These are phyloP conservation scores for Tethya wilhelma DNA, from an alignment of 37 sponge, comb jelly and placozoan species.

Conservation along the genomic window DNA sequence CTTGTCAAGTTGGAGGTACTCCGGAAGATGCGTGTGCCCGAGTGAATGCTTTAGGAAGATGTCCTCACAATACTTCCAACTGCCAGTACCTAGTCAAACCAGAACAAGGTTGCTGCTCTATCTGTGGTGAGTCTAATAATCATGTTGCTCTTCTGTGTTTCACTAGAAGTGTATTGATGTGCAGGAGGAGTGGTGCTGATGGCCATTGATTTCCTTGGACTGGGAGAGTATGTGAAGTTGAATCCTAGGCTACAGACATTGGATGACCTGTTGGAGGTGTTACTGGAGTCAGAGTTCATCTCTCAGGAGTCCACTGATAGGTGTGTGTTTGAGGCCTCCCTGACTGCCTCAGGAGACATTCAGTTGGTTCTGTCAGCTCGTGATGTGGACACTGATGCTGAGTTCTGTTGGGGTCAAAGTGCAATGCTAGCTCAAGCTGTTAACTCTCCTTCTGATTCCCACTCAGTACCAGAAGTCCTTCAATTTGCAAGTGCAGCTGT, in stretches of 20 bases:
- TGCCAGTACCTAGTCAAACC: slow-evolving; percentile 31
- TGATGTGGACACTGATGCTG: neutral
- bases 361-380: slow-evolving; percentile 11
- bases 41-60: neutral
- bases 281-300: slow-evolving; percentile 17
- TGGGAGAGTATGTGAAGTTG: slow-evolving; percentile 14
- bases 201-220: slow-evolving; percentile 22
- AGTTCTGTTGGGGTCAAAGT: slow-evolving; percentile 10
- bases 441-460: neutral
- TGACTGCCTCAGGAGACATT: slow-evolving; percentile 22
- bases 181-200: slow-evolving; percentile 37
- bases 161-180: neutral
- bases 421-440: neutral
- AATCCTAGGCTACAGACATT: slow-evolving; percentile 10
- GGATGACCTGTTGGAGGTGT: slow-evolving; percentile 7
- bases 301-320: neutral
- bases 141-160: neutral
- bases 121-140: slow-evolving; percentile 46
- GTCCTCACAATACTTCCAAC: slow-evolving; percentile 10
- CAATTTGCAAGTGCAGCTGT: slow-evolving; percentile 37
- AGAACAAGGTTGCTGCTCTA: slow-evolving; percentile 55
- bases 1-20: slow-evolving; percentile 12
- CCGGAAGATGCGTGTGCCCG: slow-evolving; percentile 22
- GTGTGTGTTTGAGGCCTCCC: slow-evolving; percentile 17
- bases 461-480: neutral